Percentiles rank a stretch among this genome's conserved stretches.
These are phyloP conservation scores for Pseudopodoces humilis DNA, from an alignment of 2,113 vertebrate species.

Conservation along the genomic window DNA sequence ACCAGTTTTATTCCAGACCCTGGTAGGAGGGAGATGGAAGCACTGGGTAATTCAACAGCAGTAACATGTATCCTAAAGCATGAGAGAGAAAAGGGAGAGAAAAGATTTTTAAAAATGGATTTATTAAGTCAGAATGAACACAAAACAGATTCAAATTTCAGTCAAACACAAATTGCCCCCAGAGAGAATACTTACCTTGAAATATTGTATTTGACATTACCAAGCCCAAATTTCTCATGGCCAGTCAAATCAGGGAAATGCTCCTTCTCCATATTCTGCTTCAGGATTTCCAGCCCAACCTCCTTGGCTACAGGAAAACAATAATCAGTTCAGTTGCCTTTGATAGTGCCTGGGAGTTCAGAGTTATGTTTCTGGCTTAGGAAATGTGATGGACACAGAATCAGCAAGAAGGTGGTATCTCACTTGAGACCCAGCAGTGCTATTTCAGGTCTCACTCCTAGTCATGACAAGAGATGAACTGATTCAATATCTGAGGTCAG, in stretches of 20 bases:
- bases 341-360: not conserved
- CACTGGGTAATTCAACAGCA: slow-evolving; percentile 66
- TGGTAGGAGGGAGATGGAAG: slow-evolving; percentile 66
- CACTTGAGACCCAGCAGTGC: not conserved
- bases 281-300: slow-evolving; percentile 44
- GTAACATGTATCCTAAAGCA: slow-evolving; percentile 66
- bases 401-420: not conserved
- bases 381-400: not conserved
- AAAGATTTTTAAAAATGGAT: not conserved
- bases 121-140: not conserved
- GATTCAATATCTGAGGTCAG: not conserved
- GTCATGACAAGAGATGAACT: not conserved
- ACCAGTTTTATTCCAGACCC: slow-evolving; percentile 60
- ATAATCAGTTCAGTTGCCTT: not conserved
- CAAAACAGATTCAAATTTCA: not conserved
- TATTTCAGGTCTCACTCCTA: not conserved
- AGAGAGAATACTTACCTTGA: slow-evolving; percentile 12
- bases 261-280: slow-evolving; percentile 49
- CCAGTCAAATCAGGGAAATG: slow-evolving; percentile 21
- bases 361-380: not conserved
- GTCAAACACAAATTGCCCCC: not conserved
- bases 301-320: slow-evolving; percentile 42
- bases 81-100: not conserved
- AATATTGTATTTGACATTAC: slow-evolving; percentile 46
- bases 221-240: slow-evolving; percentile 30